Percentiles rank a stretch among this genome's conserved stretches.
These are phyloP conservation scores for Lycocorax pyrrhopterus DNA, from an alignment of 2,113 vertebrate genomes.

Conservation along the genomic window DNA sequence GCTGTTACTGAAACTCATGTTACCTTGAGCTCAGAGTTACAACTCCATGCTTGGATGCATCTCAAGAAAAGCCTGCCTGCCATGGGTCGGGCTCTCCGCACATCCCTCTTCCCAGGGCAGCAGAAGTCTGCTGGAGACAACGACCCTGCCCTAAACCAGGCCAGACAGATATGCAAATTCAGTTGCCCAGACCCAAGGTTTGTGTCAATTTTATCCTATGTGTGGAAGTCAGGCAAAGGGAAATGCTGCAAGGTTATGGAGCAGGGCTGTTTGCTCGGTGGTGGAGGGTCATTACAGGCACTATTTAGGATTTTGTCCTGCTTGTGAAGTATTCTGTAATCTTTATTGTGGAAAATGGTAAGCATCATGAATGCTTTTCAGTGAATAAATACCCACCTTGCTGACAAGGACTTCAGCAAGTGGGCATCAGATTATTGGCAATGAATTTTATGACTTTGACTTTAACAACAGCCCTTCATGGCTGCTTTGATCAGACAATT, in stretches of 20 bases:
- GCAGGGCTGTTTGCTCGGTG: neutral
- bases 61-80: neutral
- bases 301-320: neutral
- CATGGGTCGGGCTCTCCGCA: fast-evolving
- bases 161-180: neutral
- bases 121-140: neutral
- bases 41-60: fast-evolving
- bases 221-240: neutral
- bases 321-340: neutral
- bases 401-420: constrained; percentile 10
- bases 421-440: neutral
- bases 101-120: neutral
- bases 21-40: neutral
- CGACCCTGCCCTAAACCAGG: neutral
- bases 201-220: neutral
- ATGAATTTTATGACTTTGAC: constrained; percentile 43
- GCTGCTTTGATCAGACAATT: constrained; percentile 57
- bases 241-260: neutral
- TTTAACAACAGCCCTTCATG: constrained; percentile 21
- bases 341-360: neutral
- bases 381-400: neutral
- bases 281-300: neutral
- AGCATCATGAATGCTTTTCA: neutral
- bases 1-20: neutral
- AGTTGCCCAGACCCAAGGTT: neutral